These are phyloP conservation scores for Chiroxiphia lanceolata DNA, from an alignment of 2,797 vertebrate genomes.

Conservation along the genomic window DNA sequence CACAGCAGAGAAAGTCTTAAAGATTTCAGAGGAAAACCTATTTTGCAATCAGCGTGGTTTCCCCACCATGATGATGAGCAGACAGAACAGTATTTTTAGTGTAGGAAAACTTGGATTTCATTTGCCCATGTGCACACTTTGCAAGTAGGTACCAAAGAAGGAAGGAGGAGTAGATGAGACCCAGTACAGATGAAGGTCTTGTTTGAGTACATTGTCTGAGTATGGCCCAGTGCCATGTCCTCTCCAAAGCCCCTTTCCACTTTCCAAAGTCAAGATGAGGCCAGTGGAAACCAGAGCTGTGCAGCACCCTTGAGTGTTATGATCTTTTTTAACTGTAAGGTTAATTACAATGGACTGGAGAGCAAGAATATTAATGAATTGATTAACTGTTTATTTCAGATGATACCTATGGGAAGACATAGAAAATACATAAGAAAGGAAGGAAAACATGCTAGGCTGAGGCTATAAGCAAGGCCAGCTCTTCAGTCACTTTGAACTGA, in stretches of 20 bases:
- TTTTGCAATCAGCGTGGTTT: constrained; percentile 33
- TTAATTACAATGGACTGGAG: background rate
- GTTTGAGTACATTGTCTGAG: background rate
- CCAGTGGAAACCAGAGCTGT: background rate
- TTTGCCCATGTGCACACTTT: background rate
- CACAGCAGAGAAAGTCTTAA: constrained; percentile 15
- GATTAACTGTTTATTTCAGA: background rate
- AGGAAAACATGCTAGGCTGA: background rate
- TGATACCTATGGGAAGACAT: background rate
- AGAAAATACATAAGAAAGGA: background rate
- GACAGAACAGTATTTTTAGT: background rate
- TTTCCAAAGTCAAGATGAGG: background rate
- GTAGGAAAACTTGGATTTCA: background rate
- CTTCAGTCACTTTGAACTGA: background rate
- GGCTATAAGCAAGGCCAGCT: background rate
- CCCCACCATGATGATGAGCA: background rate
- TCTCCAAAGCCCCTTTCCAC: background rate
- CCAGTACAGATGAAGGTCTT: background rate
- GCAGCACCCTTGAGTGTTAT: background rate
- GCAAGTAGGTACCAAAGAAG: background rate
- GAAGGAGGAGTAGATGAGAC: background rate
- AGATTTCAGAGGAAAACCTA: background rate
- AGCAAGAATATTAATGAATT: background rate
- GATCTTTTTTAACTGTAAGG: background rate
- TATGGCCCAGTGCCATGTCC: background rate